Evolutionary conservation across 2,888 invertebrate species (phyloP).

Genomic region (Julus scandinavius): DNA sequence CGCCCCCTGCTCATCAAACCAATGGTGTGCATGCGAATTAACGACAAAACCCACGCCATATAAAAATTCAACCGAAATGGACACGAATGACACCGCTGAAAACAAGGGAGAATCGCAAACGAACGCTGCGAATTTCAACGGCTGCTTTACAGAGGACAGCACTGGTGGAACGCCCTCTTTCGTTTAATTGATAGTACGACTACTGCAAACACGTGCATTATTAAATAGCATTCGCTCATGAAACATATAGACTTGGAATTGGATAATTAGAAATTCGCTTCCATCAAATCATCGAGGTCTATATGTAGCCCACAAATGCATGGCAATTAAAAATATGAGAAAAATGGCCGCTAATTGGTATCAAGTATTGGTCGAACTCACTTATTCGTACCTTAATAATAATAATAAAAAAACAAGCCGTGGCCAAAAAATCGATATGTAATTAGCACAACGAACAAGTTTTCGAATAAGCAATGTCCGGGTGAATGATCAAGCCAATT

Average conservation of each 20-base stretch:
- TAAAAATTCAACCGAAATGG: conserved; percentile 21
- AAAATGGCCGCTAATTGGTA: neutral
- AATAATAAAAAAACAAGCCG: neutral
- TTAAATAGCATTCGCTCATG: neutral
- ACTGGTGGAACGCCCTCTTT: neutral
- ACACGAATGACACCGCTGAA: neutral
- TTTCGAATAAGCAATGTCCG: neutral
- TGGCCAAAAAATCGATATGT: neutral
- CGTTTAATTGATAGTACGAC: conserved; percentile 6
- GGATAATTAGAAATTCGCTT: neutral
- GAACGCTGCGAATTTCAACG: conserved; percentile 21
- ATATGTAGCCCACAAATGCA: neutral
- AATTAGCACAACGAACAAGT: neutral
- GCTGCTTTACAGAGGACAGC: conserved; percentile 29
- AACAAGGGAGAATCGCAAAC: neutral
- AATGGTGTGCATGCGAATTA: conserved; percentile 36
- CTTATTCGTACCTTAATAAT: neutral
- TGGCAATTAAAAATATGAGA: conserved; percentile 32
- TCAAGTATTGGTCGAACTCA: neutral
- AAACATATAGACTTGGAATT: neutral
- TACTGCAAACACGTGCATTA: neutral
- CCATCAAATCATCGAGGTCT: neutral
- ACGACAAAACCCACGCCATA: conserved; percentile 3
- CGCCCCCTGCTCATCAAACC: conserved; percentile 8
- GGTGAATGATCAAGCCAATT: neutral